phyloP scores from a whole-genome alignment of 2,888 invertebrate genomes.

The Philonicus albiceps region DNA sequence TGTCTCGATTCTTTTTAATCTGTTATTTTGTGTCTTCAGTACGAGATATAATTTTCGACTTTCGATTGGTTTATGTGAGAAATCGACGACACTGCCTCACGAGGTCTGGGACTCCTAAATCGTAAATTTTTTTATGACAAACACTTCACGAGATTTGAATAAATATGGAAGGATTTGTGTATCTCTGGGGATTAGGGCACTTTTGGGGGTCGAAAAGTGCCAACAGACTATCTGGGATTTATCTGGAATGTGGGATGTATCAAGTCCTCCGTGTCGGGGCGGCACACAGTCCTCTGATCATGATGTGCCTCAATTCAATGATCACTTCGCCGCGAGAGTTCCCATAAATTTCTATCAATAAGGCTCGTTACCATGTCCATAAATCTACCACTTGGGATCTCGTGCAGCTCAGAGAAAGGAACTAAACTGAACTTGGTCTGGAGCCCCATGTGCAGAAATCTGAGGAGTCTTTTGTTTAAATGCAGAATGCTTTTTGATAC shows the following conservation, averaged over 20 bases:
- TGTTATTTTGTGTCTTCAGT: not conserved
- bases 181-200: not conserved
- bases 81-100: not conserved
- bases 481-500: not conserved
- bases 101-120: not conserved
- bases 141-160: constrained; percentile 13
- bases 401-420: not conserved
- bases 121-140: constrained; percentile 13
- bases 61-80: not conserved
- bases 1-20: not conserved
- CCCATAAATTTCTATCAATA: constrained; percentile 11
- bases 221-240: not conserved
- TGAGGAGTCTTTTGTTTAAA: not conserved
- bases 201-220: not conserved
- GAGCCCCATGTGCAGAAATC: not conserved
- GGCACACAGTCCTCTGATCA: not conserved
- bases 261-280: not conserved
- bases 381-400: not conserved
- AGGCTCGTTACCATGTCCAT: not conserved
- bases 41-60: not conserved
- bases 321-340: not conserved
- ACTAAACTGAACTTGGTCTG: not conserved
- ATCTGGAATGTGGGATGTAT: not conserved
- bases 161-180: constrained; percentile 3
- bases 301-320: not conserved